Evolutionary conservation across 2,113 vertebrate genomes (phyloP), one percentile per base, ranked within the genome.

Genomic region (Gasterosteus aculeatus): DNA sequence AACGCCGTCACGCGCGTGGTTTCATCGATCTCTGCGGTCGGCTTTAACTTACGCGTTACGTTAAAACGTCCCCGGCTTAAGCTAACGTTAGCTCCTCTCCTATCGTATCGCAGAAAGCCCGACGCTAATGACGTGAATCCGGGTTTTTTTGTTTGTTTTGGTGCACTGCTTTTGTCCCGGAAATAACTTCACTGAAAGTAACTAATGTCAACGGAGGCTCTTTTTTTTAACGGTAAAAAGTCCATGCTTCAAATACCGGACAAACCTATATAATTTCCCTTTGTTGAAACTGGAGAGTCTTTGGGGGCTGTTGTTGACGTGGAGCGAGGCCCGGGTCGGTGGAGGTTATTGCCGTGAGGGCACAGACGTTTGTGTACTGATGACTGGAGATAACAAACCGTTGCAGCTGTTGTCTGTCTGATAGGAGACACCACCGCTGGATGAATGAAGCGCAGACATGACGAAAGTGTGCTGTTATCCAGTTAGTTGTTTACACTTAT

Each of bases 361-460:
- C 60, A 41, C 2, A 56, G 61, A n/a, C 51, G 15, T 73, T 29
- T 46, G 67, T 66, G 82, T 56, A 69, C 53, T 60, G 65, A 51
- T 69, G 14, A 22, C 18, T 71, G 67, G 18, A 74, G 56, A 75
- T 71, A 49, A 64, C 22, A 26, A 29, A 26, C 31, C 57, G 33
- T 33, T 78, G 33, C 49, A 67, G 53, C 64, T 80, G 15, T 56
- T 61, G 11, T 75, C 65, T 51, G 51, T 31, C 56, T 64, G 53
- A 69, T 72, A 12, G 44, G 58, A 61, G 7, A 39, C 33, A 35
- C 7, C 6, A 38, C 16, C 22, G 38, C 42, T 51, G 33, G 59
- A 39, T 62, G 19, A 53, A 35, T 63, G 7, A 4, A 14, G 1
- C 19, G 10, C 7, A 8, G 19, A 51, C 19, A 3, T 22, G 42